These are phyloP conservation scores for Glandiceps talaboti DNA, from an alignment of 53 echinoderm and acorn worm genomes.

Conservation along the genomic window DNA sequence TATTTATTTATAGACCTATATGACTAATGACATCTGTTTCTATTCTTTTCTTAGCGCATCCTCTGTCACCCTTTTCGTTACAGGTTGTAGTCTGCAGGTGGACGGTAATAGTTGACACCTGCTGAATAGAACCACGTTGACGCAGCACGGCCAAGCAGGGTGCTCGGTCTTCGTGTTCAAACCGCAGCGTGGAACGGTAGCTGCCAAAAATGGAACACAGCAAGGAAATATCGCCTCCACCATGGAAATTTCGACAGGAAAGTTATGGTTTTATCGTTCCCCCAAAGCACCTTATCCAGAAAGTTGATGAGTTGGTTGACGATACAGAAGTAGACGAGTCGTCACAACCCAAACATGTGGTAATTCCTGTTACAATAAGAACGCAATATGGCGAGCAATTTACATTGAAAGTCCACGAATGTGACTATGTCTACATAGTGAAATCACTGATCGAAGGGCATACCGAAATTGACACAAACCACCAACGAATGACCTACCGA, in stretches of 20 bases:
- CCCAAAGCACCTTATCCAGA: background rate
- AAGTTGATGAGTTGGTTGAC: background rate
- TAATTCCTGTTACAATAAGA: background rate
- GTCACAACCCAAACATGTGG: background rate
- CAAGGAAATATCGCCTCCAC: too few species aligned
- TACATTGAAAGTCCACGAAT: background rate
- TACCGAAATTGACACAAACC: background rate
- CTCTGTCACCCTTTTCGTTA: too few species aligned
- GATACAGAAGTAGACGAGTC: background rate
- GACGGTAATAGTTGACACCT: too few species aligned
- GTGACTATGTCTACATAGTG: background rate
- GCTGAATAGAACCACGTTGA: too few species aligned
- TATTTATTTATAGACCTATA: too few species aligned
- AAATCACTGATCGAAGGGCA: background rate
- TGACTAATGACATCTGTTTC: too few species aligned
- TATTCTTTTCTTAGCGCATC: too few species aligned
- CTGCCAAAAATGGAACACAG: too few species aligned
- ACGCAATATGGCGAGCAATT: background rate
- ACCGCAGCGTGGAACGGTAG: too few species aligned
- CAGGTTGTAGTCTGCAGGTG: too few species aligned
- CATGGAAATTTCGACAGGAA: background rate
- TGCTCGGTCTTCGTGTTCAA: too few species aligned
- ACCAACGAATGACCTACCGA: background rate
- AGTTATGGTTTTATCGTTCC: background rate
- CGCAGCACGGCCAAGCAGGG: too few species aligned